Evolutionary conservation across 2,888 invertebrate species (phyloP).

Genomic region (Cataglyphis altisquamis): DNA sequence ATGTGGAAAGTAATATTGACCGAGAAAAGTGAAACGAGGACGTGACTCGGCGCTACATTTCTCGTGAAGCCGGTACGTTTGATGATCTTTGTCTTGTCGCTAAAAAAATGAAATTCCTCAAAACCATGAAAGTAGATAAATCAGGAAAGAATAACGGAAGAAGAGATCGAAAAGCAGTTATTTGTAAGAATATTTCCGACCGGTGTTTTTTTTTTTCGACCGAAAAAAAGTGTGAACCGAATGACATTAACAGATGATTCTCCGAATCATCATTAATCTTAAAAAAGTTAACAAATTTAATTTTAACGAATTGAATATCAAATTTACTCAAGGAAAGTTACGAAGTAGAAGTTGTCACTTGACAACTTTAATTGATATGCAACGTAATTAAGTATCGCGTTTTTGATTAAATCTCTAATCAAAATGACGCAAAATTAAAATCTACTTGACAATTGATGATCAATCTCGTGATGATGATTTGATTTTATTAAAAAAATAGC

Average conservation of each 20-base stretch:
- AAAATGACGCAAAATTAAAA: not conserved
- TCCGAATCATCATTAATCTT: not conserved
- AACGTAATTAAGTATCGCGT: not conserved
- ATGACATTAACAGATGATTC: not conserved
- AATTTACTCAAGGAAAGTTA: constrained; percentile 9
- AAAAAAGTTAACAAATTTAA: not conserved
- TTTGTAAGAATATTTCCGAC: constrained; percentile 12
- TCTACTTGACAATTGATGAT: not conserved
- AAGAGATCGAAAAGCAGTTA: constrained; percentile 46
- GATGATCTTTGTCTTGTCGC: constrained; percentile 71
- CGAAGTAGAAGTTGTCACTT: not conserved
- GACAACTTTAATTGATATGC: not conserved
- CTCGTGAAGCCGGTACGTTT: constrained; percentile 21
- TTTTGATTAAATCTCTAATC: not conserved
- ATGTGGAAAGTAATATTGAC: constrained; percentile 78
- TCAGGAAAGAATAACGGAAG: constrained; percentile 13
- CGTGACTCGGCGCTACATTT: constrained; percentile 57
- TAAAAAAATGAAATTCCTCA: constrained; percentile 82
- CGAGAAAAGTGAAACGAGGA: constrained; percentile 77
- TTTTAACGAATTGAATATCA: not conserved
- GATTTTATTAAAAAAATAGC: not conserved
- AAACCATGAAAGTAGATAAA: constrained; percentile 78
- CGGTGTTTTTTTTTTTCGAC: not conserved
- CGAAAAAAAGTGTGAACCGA: not conserved
- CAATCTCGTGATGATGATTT: not conserved